Evolutionary conservation across 2,113 vertebrate genomes (phyloP), one percentile per base, ranked within the genome.

Genomic region (Ciconia maguari): DNA sequence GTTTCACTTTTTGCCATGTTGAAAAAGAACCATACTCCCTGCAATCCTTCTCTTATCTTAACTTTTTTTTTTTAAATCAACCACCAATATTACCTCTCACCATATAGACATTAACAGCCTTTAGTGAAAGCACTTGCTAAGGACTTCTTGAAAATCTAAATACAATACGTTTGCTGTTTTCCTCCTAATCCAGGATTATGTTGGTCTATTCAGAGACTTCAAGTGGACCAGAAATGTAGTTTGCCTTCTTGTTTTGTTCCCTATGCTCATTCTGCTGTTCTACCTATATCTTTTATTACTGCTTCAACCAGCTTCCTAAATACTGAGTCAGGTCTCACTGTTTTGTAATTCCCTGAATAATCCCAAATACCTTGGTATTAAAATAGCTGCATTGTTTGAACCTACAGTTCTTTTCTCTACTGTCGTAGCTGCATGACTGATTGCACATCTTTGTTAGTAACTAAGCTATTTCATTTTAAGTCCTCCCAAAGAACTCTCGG

Each of bases 401-500:
- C 10, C 25, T 51, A 32, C 29, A 10, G 6, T 46, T 90, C 86
- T 44, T 58, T 77, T 52, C 57, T 84, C 22, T 46, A 8, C 8
- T 49, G 19, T 65, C 6, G 4, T 62, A 83, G 49, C 32, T 46
- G 16, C 44, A 30, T 90, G 87, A 94, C 60, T 75, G 68, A 78
- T 87, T 32, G 16, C 16, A 82, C 15, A 51, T 83, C 69, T 91
- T 87, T 75, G 18, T 60, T 74, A 54, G 46, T 49, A 94, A 36
- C 42, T 41, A 58, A 84, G 25, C 12, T 48, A 65, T 91, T 93
- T 92, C 34, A 86, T 95, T 95, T 83, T 77, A 96, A 95, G 41
- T 57, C 44, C 19, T 74, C 20, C 27, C 3, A 8, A 90, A 96
- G 78, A 95, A 76, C 44, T 96, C 65, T 79, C 25, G 3, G 42